Conservation (phyloP, 2,888 invertebrate species). For the Stenodema calcarata region DNA sequence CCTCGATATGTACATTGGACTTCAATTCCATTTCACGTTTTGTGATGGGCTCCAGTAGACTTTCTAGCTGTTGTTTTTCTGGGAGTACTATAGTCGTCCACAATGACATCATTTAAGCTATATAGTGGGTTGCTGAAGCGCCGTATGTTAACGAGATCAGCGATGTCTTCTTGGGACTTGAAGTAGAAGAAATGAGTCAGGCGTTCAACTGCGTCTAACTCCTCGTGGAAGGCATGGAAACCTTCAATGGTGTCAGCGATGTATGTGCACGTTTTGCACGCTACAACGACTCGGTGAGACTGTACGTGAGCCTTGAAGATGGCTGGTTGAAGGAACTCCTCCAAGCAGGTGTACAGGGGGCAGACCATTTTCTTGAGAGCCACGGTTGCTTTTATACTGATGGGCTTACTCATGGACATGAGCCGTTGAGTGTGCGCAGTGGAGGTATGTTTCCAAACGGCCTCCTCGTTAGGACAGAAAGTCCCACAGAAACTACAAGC, state of each 20-base stretch:
- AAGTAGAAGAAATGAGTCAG: slow-evolving; percentile 19
- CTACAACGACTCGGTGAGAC: neutral
- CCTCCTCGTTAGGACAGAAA: slow-evolving; percentile 9
- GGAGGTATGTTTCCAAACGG: neutral
- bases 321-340: slow-evolving; percentile 20
- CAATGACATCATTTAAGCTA: neutral
- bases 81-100: neutral
- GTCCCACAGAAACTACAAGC: slow-evolving; percentile 31
- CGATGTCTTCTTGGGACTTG: neutral
- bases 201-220: neutral
- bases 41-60: neutral
- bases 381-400: neutral
- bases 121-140: slow-evolving; percentile 37
- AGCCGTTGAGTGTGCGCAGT: neutral
- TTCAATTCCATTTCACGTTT: neutral
- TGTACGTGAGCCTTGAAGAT: neutral
- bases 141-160: neutral
- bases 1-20: too few species aligned
- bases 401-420: neutral
- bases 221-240: slow-evolving; percentile 25
- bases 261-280: slow-evolving; percentile 38
- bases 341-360: slow-evolving; percentile 36
- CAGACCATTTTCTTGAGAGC: slow-evolving; percentile 39
- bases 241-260: slow-evolving; percentile 25
- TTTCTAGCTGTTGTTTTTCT: neutral